Evolutionary conservation across 2,888 invertebrate species (phyloP).

Genomic region (Flabesymbios commensalis): DNA sequence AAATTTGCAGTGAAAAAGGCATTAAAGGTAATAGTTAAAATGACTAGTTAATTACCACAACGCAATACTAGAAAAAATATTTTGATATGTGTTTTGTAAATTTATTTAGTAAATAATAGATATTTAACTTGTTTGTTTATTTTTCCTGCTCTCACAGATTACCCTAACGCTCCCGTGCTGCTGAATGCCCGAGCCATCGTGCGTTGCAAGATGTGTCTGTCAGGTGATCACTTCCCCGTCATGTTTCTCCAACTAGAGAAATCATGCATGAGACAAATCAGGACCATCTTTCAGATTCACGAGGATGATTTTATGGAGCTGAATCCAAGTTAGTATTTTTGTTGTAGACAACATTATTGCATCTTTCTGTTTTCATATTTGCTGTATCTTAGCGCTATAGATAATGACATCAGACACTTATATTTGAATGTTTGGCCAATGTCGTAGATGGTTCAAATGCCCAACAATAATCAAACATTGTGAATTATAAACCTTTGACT

Average conservation of each 20-base stretch:
- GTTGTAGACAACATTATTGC: background rate
- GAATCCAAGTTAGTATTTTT: slow-evolving; percentile 23
- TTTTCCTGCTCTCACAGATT: slow-evolving; percentile 21
- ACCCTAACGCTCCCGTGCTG: slow-evolving; percentile 34
- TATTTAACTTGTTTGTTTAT: background rate
- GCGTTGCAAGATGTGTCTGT: slow-evolving; percentile 33
- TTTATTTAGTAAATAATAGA: too few species aligned
- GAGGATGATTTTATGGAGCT: slow-evolving; percentile 27
- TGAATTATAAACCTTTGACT: too few species aligned
- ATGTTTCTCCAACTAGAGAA: slow-evolving; percentile 35
- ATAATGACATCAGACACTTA: too few species aligned
- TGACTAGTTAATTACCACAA: too few species aligned
- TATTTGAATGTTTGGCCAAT: too few species aligned
- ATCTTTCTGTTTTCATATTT: background rate
- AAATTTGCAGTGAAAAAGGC: too few species aligned
- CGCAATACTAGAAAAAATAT: too few species aligned
- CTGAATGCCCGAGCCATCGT: slow-evolving; percentile 38
- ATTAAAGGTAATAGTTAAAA: too few species aligned
- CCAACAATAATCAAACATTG: too few species aligned
- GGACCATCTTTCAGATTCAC: slow-evolving; percentile 31
- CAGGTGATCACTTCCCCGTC: slow-evolving; percentile 22
- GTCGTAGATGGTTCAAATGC: too few species aligned
- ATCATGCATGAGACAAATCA: slow-evolving; percentile 37
- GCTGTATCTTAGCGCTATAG: too few species aligned
- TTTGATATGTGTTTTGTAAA: too few species aligned